Base-by-base conservation (phyloP, 2,888 invertebrate genomes). In the Altica lythri region DNA sequence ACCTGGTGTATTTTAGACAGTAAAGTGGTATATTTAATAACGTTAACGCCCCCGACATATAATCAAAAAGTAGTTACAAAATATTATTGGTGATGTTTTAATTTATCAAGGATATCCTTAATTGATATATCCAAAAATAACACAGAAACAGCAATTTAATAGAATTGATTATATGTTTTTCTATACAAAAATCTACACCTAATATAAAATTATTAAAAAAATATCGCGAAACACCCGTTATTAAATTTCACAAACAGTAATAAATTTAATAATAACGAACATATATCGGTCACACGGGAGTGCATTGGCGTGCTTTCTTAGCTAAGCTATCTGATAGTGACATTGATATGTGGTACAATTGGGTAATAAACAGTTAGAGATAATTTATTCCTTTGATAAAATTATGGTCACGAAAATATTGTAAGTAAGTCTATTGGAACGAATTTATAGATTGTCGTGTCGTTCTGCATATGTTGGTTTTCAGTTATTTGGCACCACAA, bases 241-340 rank as follows among this genome's bases (percentile, higher is more conserved):
- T 45, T 32, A 45, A 45, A 32, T 45, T 45, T 45, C 45, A 32
- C 45, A 45, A 45, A 29, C 32, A 19, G 32, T 18, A 32, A 45
- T 45, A 45, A 45, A 45, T 45, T 42, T 42, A 19, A 32, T 18
- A 45, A 9, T 6, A 14, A 10, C n/a, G n/a, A 25, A 25, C 18
- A 3, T 14, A 42, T 42, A 13, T 42, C 40, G 22, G 22, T 22
- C 22, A 42, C 22, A 32, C 17, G 16, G 19, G 19, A 19, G 10
- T 25, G 40, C 40, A 13, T 22, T 40, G 22, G 22, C 25, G 12
- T 19, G 12, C 40, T 14, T 38, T 40, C 40, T 40, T 22, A 17
- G 13, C 17, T 22, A 16, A 40, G 18, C 5, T 25, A 22, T 22
- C 40, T 13, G 8, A 40, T 13, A 9, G 25, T 40, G 40, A 40